Base-by-base conservation (phyloP, 2,113 vertebrate species). In the Dermatemys mawii region DNA sequence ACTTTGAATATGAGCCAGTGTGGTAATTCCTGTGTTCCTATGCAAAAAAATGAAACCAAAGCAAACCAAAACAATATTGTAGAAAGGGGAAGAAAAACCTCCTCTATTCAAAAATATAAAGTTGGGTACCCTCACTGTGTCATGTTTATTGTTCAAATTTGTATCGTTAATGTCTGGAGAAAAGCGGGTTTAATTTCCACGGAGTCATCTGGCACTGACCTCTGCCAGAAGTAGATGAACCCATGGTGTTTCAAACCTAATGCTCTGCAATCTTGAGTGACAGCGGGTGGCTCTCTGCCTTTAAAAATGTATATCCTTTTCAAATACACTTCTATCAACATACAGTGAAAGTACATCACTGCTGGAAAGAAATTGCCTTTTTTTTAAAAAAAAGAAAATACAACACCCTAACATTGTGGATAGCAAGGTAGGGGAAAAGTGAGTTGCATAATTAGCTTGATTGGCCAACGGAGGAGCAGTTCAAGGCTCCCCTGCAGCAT, bases 221-320 rank as follows among this genome's bases (percentile, higher is more conserved):
- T 57, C 55, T 57, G 29, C 57, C 27, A 60, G 57, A 29, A 27
- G 29, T 32, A 32, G 46, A 6, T 11, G 41, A 17, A 79, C 22
- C 8, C 0, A 0, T 26, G 44, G 38, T 32, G 27, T 14, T 5
- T 88, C 81, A 80, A 75, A 4, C 8, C 4, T 83, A 48, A 81
- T 17, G 11, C n/a, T 87, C 48, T 90, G 2, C 16, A 14, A 81
- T 13, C 22, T 9, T 78, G 22, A 29, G 10, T 44, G 5, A 81
- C 5, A 41, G 67, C 32, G 27, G 12, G 32, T 4, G 9, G 85
- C 10, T 16, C 21, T 2, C 16, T 76, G 13, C 6, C 90, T 81
- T 76, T n/a, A 89, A 27, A 83, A 32, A 4, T 57, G 26, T 60
- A 6, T 60, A 60, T 83, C 83, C 32, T 87, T 10, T 70, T n/a